Percentiles rank a stretch among this genome's conserved stretches.
Evolutionary conservation across 2,888 invertebrate genomes (phyloP).

Genomic region (Atherix ibis): DNA sequence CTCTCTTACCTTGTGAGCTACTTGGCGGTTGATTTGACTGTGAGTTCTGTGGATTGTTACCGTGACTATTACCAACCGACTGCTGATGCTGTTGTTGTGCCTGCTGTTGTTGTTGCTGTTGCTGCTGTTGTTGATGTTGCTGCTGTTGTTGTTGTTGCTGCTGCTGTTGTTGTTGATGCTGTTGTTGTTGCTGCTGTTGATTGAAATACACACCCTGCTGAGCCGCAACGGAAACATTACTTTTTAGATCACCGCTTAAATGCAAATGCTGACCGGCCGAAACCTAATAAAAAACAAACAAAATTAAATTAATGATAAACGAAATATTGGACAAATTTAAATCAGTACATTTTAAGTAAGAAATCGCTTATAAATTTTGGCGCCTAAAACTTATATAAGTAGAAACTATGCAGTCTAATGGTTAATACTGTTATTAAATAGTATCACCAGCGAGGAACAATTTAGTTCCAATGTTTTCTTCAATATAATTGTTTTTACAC

Average conservation of each 20-base stretch:
- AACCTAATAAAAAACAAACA: conserved; percentile 39
- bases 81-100: conserved; percentile 20
- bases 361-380: no score
- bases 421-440: no score
- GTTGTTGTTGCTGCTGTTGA: conserved; percentile 32
- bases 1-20: conserved; percentile 25
- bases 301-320: no score
- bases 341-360: no score
- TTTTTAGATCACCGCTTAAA: conserved; percentile 53
- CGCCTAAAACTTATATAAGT: no score
- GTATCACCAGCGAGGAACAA: no score
- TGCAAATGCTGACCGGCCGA: conserved; percentile 77
- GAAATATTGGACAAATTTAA: no score
- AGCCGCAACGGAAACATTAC: conserved; percentile 64
- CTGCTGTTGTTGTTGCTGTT: conserved; percentile 24
- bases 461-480: no score
- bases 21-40: conserved; percentile 29
- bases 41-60: conserved; percentile 11
- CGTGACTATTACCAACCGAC: conserved; percentile 7
- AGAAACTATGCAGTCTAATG: no score
- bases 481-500: no score
- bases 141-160: conserved; percentile 10
- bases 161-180: conserved; percentile 16
- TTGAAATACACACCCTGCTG: conserved; percentile 69
- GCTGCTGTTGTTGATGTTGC: conserved; percentile 26